Conservation (phyloP, 2,113 vertebrate genomes). For the Dromiciops gliroides region DNA sequence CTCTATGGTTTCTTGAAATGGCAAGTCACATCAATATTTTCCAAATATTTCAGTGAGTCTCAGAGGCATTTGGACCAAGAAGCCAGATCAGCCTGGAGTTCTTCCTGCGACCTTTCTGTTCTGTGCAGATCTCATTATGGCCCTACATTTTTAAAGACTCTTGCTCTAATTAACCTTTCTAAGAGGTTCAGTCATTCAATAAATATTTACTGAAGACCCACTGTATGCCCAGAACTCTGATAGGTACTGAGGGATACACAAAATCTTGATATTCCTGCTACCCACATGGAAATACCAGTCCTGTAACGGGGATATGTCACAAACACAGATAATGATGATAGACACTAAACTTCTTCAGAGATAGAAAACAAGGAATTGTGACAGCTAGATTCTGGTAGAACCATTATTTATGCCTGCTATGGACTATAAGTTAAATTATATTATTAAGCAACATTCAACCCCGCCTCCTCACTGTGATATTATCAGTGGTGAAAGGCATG, state of each 20-base stretch:
- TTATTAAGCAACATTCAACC: constrained; percentile 52
- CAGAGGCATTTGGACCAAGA: background rate
- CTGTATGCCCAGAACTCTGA: background rate
- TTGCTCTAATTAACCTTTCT: background rate
- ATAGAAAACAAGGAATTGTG: background rate
- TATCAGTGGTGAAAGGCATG: constrained; percentile 73
- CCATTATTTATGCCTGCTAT: constrained; percentile 4
- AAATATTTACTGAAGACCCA: background rate
- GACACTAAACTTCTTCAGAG: background rate
- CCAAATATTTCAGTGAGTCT: background rate
- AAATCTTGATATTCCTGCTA: background rate
- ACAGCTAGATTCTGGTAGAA: background rate
- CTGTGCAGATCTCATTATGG: background rate
- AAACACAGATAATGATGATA: background rate
- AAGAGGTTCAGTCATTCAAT: background rate
- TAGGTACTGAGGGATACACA: background rate
- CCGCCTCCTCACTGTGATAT: constrained; percentile 62
- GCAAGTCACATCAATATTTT: constrained; percentile 26
- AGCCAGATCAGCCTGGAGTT: constrained; percentile 16
- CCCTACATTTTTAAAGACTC: background rate
- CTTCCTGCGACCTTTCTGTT: constrained; percentile 9
- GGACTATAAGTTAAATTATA: constrained; percentile 1
- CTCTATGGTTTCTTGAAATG: constrained; percentile 40
- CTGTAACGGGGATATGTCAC: background rate
- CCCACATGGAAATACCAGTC: background rate